phyloP scores from a whole-genome alignment of 1,140 invertebrate species.

The Glossosoma conforme region DNA sequence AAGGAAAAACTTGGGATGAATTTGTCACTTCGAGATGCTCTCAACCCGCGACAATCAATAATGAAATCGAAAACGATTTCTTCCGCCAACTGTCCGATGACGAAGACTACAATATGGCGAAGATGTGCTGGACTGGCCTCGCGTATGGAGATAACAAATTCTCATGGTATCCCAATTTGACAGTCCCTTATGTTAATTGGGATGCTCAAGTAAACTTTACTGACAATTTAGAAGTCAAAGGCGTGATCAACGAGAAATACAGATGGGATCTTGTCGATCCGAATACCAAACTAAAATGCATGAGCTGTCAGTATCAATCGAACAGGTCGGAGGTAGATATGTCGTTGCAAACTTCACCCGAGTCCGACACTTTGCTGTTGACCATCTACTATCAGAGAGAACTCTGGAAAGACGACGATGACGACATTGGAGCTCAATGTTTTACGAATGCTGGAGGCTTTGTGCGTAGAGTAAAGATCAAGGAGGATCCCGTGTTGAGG shows the following conservation, averaged over 20 bases:
- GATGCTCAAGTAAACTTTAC: constrained; percentile 17
- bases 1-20: constrained; percentile 15
- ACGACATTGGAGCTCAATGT: constrained; percentile 35
- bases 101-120: constrained; percentile 15
- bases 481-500: constrained; percentile 24
- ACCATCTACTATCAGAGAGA: constrained; percentile 34
- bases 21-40: constrained; percentile 15
- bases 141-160: constrained; percentile 1
- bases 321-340: constrained; percentile 28
- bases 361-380: constrained; percentile 28
- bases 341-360: constrained; percentile 29
- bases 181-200: constrained; percentile 24
- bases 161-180: constrained; percentile 20
- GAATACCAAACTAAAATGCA: constrained; percentile 16
- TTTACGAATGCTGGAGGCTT: constrained; percentile 36
- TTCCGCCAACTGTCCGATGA: constrained; percentile 9
- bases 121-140: constrained; percentile 22
- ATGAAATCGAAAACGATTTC: constrained; percentile 18
- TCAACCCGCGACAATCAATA: constrained; percentile 15
- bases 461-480: constrained; percentile 29
- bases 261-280: constrained; percentile 18
- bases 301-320: constrained; percentile 18
- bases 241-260: constrained; percentile 18
- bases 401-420: constrained; percentile 33
- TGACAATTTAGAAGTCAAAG: constrained; percentile 6